A percentile compares a stretch with the other conserved stretches of the same genome.
These are phyloP conservation scores for Argopecten irradians DNA, from an alignment of 1,140 invertebrate species.

Conservation along the genomic window DNA sequence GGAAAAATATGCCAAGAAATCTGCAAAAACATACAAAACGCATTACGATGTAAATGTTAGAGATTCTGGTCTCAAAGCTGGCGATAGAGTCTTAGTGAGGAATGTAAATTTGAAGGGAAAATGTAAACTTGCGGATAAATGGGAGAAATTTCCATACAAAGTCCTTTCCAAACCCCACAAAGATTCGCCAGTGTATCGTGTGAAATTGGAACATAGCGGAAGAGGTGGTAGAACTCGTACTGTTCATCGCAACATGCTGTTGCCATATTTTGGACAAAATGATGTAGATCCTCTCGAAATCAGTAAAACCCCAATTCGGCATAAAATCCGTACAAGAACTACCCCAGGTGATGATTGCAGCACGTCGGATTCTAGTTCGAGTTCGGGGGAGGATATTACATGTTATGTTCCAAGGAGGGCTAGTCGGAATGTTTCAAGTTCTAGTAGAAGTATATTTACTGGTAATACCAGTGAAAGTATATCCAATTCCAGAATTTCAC, in stretches of 20 bases:
- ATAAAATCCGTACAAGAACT: no score
- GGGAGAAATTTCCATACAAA: neutral
- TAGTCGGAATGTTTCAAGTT: no score
- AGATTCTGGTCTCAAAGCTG: neutral
- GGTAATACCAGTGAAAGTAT: no score
- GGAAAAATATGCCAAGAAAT: neutral
- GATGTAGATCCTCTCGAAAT: no score
- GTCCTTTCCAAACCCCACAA: neutral
- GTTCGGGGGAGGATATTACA: no score
- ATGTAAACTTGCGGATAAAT: slow-evolving; percentile 20
- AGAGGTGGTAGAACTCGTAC: neutral
- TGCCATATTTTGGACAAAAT: neutral
- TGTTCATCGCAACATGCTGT: neutral
- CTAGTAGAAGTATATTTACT: no score
- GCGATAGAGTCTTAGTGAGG: slow-evolving; percentile 15
- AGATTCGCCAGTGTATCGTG: neutral
- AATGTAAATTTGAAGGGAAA: neutral
- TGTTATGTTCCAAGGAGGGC: no score
- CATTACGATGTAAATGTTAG: neutral
- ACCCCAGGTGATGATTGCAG: no score
- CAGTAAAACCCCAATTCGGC: no score
- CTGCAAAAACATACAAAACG: neutral
- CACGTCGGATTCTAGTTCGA: no score
- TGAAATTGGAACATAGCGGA: neutral
- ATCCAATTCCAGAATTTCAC: no score